These are phyloP conservation scores for Choristoneura rosaceana DNA, from an alignment of 2,888 invertebrate species.

Conservation along the genomic window DNA sequence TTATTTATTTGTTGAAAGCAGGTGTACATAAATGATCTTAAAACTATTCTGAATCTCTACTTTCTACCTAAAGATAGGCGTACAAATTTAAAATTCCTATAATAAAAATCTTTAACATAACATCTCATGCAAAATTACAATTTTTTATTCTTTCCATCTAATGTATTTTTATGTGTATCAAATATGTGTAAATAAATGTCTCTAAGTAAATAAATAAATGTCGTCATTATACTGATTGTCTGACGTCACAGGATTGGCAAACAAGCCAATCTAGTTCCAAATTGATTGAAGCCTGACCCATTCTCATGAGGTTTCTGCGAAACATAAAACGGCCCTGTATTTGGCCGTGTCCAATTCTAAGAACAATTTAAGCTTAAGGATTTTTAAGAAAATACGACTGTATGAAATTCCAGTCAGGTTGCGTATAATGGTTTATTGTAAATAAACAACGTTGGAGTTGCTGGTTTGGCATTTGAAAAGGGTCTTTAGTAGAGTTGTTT, in stretches of 20 bases:
- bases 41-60: too few species aligned
- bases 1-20: too few species aligned
- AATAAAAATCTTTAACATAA: too few species aligned
- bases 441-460: conserved; percentile 21
- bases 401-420: conserved; percentile 29
- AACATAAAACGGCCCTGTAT: conserved; percentile 21
- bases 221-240: too few species aligned
- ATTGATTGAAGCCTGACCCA: conserved; percentile 16
- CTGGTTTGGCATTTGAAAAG: conserved; percentile 11
- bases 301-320: conserved; percentile 10
- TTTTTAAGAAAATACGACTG: conserved; percentile 32
- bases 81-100: too few species aligned
- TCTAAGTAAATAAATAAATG: too few species aligned
- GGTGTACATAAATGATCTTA: too few species aligned
- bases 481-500: neutral
- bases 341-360: conserved; percentile 23
- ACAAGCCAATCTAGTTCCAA: conserved; percentile 7
- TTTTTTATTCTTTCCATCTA: too few species aligned
- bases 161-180: too few species aligned
- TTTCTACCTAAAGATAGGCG: too few species aligned
- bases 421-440: conserved; percentile 31
- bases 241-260: neutral
- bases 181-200: too few species aligned
- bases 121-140: too few species aligned
- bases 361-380: conserved; percentile 26